Conservation (phyloP, 1,140 invertebrate genomes). For the Atta cephalotes region DNA sequence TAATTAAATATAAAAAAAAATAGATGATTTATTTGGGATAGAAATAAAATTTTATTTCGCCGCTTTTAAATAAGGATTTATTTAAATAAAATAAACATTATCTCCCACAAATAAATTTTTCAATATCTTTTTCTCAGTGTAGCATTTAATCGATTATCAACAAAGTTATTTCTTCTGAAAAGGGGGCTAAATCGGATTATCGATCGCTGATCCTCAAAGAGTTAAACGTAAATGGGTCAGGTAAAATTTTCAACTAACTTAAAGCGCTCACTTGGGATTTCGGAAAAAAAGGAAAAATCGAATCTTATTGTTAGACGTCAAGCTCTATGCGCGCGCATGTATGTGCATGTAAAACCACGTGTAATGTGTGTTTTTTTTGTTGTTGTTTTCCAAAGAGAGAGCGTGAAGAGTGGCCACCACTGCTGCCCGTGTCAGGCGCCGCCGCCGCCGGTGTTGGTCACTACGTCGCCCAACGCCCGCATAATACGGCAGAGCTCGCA, state of each 20-base stretch:
- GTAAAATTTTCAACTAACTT: neutral
- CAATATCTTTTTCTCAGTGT: no score
- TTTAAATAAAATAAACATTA: no score
- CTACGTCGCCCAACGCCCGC: constrained; percentile 89
- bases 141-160: neutral
- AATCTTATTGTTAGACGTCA: no score
- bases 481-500: constrained; percentile 97
- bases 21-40: no score
- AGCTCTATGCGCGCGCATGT: no score
- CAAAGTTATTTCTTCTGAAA: neutral
- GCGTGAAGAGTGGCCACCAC: constrained; percentile 85
- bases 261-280: neutral
- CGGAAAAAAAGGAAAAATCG: neutral
- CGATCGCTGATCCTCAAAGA: neutral
- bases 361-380: no score
- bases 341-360: no score
- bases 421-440: constrained; percentile 88
- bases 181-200: neutral
- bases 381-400: constrained; percentile 79
- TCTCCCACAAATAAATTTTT: no score
- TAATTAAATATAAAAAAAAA: no score
- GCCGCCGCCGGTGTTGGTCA: constrained; percentile 90
- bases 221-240: neutral
- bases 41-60: no score
- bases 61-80: no score